Conservation (phyloP, 2,113 vertebrate species). For the Myrmecobius fasciatus region DNA sequence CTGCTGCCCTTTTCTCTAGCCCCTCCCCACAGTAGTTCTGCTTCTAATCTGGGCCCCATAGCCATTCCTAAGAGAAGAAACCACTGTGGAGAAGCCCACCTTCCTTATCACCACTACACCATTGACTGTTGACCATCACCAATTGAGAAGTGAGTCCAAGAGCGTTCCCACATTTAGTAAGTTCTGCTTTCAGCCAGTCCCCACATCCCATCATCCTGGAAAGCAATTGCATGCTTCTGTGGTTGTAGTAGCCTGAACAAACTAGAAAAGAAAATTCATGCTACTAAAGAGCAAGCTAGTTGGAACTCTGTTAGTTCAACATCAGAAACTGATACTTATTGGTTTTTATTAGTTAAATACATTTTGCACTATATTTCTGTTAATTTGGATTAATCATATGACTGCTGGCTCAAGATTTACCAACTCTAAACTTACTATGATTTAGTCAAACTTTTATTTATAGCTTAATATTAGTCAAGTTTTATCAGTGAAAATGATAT, state of each 20-base stretch:
- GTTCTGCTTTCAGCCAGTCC: too few relatives aligned
- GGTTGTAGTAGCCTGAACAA: neutral
- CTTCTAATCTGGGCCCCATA: neutral
- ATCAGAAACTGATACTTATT: neutral
- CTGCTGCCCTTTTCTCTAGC: too few relatives aligned
- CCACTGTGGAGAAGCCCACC: neutral
- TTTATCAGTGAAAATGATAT: neutral
- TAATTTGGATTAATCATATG: too few relatives aligned
- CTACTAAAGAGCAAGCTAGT: neutral
- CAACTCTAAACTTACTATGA: too few relatives aligned
- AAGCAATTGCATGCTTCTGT: neutral
- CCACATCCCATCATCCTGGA: too few relatives aligned
- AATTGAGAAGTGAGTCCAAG: too few relatives aligned
- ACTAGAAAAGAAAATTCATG: neutral
- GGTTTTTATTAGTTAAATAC: too few relatives aligned
- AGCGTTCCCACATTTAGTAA: too few relatives aligned
- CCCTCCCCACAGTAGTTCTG: neutral
- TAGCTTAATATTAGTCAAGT: neutral
- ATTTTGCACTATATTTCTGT: too few relatives aligned
- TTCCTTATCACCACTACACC: neutral
- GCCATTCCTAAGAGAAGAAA: neutral
- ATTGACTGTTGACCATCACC: too few relatives aligned
- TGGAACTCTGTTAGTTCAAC: neutral
- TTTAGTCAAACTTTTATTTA: too few relatives aligned
- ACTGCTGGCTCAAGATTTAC: too few relatives aligned